phyloP scores from a whole-genome alignment of 2,113 vertebrate species.

The Acrocephalus arundinaceus region DNA sequence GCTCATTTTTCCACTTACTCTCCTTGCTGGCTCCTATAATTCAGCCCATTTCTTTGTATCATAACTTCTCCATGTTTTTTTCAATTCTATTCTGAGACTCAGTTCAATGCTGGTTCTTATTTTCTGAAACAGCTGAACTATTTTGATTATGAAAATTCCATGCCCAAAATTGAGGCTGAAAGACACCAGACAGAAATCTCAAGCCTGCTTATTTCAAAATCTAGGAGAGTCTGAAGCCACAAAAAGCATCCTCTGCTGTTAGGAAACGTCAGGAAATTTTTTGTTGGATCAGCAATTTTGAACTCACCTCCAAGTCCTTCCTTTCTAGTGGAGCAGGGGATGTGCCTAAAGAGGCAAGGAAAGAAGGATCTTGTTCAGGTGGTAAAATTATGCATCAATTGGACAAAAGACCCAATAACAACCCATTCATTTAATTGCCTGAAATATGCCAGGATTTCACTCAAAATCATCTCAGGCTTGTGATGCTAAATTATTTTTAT shows the following conservation, averaged over 20 bases:
- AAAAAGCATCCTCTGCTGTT: background rate
- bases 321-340: background rate
- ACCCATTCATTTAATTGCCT: background rate
- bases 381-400: background rate
- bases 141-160: background rate
- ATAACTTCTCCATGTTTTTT: background rate
- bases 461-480: conserved; percentile 30
- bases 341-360: background rate
- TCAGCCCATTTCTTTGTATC: background rate
- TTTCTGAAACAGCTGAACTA: background rate
- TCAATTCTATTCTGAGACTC: background rate
- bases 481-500: conserved; percentile 26
- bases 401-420: background rate
- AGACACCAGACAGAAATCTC: background rate
- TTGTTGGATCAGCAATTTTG: background rate
- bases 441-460: background rate
- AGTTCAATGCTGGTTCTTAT: background rate
- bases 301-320: background rate
- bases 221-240: background rate
- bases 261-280: background rate
- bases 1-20: background rate
- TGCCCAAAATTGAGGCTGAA: background rate
- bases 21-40: background rate
- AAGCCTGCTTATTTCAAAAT: background rate
- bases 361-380: background rate